Conservation (phyloP, 1,140 invertebrate genomes). For the Helicoverpa armigera region DNA sequence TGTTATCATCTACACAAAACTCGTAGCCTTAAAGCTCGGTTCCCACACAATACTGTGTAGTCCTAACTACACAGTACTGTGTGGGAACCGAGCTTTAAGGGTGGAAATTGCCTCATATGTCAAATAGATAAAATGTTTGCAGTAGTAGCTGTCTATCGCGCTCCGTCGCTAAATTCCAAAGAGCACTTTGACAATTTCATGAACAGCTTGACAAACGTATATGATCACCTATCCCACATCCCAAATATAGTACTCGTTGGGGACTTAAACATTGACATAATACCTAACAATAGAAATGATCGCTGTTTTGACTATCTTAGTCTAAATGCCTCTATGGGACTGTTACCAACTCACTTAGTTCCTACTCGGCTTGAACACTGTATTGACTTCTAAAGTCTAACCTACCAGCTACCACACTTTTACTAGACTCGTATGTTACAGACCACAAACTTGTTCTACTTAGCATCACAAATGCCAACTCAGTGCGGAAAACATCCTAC, state of each 20-base stretch:
- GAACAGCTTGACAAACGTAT: neutral
- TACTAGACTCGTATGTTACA: neutral
- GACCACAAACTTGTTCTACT: too few relatives aligned
- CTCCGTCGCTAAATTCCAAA: neutral
- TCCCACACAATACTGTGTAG: too few relatives aligned
- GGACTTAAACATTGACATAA: constrained; percentile 2
- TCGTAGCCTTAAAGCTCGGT: too few relatives aligned
- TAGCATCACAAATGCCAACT: neutral
- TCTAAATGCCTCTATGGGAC: neutral
- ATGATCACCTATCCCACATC: neutral
- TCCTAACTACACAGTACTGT: too few relatives aligned
- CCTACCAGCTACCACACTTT: neutral
- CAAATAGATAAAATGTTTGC: neutral
- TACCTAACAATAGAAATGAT: neutral
- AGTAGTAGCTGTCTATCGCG: neutral
- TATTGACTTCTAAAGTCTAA: neutral
- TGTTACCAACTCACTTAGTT: neutral
- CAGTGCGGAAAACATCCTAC: neutral
- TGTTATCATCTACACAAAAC: neutral
- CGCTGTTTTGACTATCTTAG: neutral
- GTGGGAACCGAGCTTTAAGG: too few relatives aligned
- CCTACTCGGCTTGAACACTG: neutral
- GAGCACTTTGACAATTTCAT: neutral
- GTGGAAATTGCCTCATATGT: neutral
- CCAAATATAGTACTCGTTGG: neutral